These are phyloP conservation scores for Melinaea menophilus DNA, from an alignment of 2,888 invertebrate species.

Conservation along the genomic window DNA sequence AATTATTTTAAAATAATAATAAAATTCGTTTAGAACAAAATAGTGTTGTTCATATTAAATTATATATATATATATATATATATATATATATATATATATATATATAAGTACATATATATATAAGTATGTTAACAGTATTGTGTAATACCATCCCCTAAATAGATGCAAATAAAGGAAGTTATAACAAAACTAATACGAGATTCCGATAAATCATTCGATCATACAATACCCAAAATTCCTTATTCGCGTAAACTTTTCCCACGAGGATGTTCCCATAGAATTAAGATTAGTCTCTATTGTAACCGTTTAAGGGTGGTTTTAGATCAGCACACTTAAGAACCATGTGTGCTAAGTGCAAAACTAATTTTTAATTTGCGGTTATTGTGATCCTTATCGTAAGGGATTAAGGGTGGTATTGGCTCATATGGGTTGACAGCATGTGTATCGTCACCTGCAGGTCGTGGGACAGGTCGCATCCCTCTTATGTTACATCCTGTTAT, in stretches of 20 bases:
- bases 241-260: conserved; percentile 67
- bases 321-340: not conserved
- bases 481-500: conserved; percentile 61
- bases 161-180: conserved; percentile 36
- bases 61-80: too few relatives aligned
- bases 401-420: conserved; percentile 22
- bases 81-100: too few relatives aligned
- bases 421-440: conserved; percentile 32
- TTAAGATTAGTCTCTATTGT: conserved; percentile 21
- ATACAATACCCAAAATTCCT: conserved; percentile 61
- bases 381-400: conserved; percentile 19
- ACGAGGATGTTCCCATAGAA: conserved; percentile 44
- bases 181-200: conserved; percentile 35
- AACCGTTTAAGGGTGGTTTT: conserved; percentile 19
- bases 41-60: too few relatives aligned
- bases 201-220: conserved; percentile 45
- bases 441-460: conserved; percentile 67
- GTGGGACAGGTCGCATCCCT: conserved; percentile 74
- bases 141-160: conserved; percentile 33
- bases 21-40: too few relatives aligned
- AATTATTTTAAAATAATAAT: too few relatives aligned
- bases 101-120: too few relatives aligned
- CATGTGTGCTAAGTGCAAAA: conserved; percentile 1
- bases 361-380: conserved; percentile 10
- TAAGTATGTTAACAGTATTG: conserved; percentile 4